These are phyloP conservation scores for Anguilla pacifica DNA, from an alignment of 2,797 vertebrate genomes.

Conservation along the genomic window DNA sequence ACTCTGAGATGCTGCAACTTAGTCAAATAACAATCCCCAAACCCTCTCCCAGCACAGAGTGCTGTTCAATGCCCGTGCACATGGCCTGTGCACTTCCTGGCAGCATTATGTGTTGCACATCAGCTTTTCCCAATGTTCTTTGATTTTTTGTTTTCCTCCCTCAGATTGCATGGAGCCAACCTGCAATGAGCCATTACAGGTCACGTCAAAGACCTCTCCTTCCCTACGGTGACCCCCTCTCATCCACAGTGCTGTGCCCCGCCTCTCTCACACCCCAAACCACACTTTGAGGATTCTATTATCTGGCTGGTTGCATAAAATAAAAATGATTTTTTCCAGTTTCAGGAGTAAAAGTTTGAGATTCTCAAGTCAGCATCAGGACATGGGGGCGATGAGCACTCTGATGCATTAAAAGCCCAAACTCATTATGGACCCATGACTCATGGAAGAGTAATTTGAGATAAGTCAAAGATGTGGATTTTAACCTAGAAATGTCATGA, in stretches of 20 bases:
- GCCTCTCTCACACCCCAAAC: neutral
- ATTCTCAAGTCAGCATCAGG: neutral
- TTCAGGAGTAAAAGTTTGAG: neutral
- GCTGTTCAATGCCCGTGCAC: neutral
- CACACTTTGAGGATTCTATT: neutral
- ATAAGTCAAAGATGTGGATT: constrained; percentile 18
- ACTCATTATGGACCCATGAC: neutral
- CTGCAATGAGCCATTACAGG: neutral
- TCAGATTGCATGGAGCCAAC: neutral
- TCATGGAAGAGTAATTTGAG: neutral
- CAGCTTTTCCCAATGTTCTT: neutral
- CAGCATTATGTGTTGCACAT: neutral
- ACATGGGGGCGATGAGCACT: neutral
- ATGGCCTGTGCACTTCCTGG: neutral
- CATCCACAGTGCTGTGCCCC: neutral
- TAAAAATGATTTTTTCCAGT: neutral
- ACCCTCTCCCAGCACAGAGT: neutral
- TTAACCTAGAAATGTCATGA: constrained; percentile 2
- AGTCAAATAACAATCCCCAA: neutral
- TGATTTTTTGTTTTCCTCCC: neutral
- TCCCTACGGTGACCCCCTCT: neutral
- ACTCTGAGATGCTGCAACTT: neutral
- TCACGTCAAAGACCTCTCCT: neutral
- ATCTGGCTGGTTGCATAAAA: neutral
- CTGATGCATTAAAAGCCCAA: neutral